Conservation (phyloP, 2,888 invertebrate genomes). For the Vanessa cardui region DNA sequence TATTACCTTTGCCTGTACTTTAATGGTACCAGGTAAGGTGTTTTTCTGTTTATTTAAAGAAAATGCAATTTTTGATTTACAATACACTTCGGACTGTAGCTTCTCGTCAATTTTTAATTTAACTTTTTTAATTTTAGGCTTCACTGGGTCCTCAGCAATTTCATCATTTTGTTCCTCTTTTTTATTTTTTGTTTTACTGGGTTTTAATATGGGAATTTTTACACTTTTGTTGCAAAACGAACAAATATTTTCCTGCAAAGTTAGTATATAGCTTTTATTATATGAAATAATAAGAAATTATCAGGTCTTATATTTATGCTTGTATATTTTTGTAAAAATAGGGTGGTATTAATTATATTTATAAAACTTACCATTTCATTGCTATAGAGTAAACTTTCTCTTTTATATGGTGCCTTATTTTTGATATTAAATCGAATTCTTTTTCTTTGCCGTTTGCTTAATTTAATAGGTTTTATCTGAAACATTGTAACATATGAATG, state of each 20-base stretch:
- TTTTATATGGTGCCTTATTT: constrained; percentile 40
- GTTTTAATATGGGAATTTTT: constrained; percentile 50
- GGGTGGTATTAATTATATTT: no score
- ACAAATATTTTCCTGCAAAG: constrained; percentile 65
- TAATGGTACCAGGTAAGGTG: constrained; percentile 49
- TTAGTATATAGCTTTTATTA: no score
- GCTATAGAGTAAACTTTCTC: constrained; percentile 50
- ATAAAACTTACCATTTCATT: constrained; percentile 59
- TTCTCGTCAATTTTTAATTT: constrained; percentile 19
- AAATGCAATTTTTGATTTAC: constrained; percentile 65
- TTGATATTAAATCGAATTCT: constrained; percentile 50
- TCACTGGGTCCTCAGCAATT: background rate
- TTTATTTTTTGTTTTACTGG: constrained; percentile 42
- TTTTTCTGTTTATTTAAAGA: constrained; percentile 66
- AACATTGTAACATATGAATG: constrained; percentile 34
- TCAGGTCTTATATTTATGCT: no score
- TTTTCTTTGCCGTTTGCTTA: constrained; percentile 58
- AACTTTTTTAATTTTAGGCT: constrained; percentile 17
- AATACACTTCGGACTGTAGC: constrained; percentile 59
- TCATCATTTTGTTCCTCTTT: constrained; percentile 13
- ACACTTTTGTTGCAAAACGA: constrained; percentile 61
- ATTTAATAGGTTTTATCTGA: constrained; percentile 57
- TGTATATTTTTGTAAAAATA: no score
- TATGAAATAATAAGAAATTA: no score
- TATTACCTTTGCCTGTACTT: constrained; percentile 58